Evolutionary conservation across 2,113 vertebrate genomes (phyloP), one percentile per base, ranked within the genome.

Genomic region (Toxostoma redivivum): DNA sequence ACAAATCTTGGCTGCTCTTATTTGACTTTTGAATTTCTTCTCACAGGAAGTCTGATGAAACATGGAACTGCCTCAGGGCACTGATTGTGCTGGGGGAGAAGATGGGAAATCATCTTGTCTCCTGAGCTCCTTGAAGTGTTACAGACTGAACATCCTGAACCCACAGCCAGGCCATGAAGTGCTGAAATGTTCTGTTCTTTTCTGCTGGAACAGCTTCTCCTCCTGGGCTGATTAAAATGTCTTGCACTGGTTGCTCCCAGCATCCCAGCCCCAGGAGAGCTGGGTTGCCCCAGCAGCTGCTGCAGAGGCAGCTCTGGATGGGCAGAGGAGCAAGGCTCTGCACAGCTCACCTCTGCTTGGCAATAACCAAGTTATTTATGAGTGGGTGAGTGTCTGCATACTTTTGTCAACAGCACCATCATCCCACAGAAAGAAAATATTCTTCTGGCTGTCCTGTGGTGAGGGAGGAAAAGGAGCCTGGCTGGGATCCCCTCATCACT

Each of bases 91-190:
- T 12, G 24, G 31, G 14, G 25, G 25, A 44, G 25, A 45, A 38
- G 45, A 22, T 4, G 35, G 35, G 20, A 12, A n/a, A 19, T 11
- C 69, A 18, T 61, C 1, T 1, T 17, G 17, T 37, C 57, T 38
- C 37, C 3, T 2, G 23, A 33, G 3, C 57, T 47, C 47, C 54
- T 42, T 9, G 38, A 6, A 38, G 48, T 1, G 47, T 53, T 27
- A 3, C 3, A 3, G 20, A 1, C 79, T 25, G 17, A 10, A 4
- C 2, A 2, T 6, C 73, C 53, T 7, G 18, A 2, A 25, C 2
- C 4, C 0, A 0, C 28, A 12, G 79, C 92, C 1, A 4, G 33
- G 65, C 77, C 2, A 0, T 1, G 28, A 31, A 10, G 38, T 6
- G 86, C 71, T 44, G 48, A 40, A 42, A 9, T 8, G 13, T 16